phyloP scores from a whole-genome alignment of 2,888 invertebrate species.

The Calephelis perditalis region DNA sequence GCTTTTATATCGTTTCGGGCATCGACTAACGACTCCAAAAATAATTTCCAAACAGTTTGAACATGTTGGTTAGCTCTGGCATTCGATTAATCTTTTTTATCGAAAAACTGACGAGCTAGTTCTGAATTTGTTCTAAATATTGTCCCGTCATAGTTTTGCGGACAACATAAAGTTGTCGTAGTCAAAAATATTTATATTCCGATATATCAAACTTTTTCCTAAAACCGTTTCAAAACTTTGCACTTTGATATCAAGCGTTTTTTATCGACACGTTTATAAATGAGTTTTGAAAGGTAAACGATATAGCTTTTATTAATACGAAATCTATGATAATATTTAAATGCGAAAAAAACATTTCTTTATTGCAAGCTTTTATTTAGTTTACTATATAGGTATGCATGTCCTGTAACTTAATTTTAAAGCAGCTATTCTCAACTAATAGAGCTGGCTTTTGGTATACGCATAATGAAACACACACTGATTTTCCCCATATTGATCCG shows the following conservation, averaged over 20 bases:
- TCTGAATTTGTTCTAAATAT: slow-evolving; percentile 10
- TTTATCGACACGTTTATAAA: too few relatives aligned
- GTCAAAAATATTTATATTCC: slow-evolving; percentile 7
- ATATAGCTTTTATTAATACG: too few relatives aligned
- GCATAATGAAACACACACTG: too few relatives aligned
- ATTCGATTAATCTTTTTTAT: slow-evolving; percentile 8
- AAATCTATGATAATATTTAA: too few relatives aligned
- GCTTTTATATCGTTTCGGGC: slow-evolving; percentile 3
- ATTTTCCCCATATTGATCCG: too few relatives aligned
- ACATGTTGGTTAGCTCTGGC: background rate
- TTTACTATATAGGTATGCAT: too few relatives aligned
- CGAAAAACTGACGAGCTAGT: slow-evolving; percentile 8
- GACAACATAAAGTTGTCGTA: slow-evolving; percentile 3
- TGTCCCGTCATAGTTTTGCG: slow-evolving; percentile 3
- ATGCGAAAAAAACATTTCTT: too few relatives aligned
- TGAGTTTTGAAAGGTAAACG: too few relatives aligned
- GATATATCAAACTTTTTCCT: slow-evolving; percentile 7
- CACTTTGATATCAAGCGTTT: background rate
- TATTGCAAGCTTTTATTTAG: too few relatives aligned
- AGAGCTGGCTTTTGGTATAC: too few relatives aligned
- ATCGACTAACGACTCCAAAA: background rate
- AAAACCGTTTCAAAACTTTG: slow-evolving; percentile 1
- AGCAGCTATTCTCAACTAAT: too few relatives aligned
- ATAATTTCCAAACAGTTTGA: background rate
- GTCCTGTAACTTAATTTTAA: too few relatives aligned